Evolutionary conservation across 2,888 invertebrate genomes (phyloP).

Genomic region (Perdita meconis): DNA sequence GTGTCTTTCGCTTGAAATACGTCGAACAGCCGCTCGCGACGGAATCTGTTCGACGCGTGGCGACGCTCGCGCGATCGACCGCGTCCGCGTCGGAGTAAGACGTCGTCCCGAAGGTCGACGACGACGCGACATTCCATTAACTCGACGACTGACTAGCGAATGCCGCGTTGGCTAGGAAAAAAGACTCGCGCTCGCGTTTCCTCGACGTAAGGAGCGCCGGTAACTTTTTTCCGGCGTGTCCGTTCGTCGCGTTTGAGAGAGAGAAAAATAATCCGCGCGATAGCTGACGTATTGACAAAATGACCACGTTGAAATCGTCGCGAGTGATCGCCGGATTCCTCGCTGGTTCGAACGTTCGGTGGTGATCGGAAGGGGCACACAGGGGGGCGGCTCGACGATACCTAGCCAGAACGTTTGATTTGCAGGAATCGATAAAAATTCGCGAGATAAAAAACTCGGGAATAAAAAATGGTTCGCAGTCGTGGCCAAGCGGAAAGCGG

Average conservation of each 20-base stretch:
- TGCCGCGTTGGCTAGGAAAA: background rate
- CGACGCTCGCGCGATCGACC: background rate
- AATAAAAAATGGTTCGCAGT: slow-evolving; percentile 63
- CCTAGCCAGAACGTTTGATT: slow-evolving; percentile 48
- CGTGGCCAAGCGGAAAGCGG: slow-evolving; percentile 59
- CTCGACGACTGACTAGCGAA: background rate
- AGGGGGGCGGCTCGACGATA: slow-evolving; percentile 23
- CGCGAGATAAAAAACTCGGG: slow-evolving; percentile 64
- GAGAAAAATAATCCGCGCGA: background rate
- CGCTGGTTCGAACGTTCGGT: slow-evolving; percentile 22
- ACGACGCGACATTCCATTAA: slow-evolving; percentile 30
- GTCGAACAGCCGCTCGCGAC: background rate
- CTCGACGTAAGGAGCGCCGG: background rate
- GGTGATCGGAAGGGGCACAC: slow-evolving; percentile 24
- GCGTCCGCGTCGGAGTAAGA: background rate
- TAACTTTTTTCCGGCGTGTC: background rate
- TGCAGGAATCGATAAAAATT: slow-evolving; percentile 71
- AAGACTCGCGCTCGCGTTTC: background rate
- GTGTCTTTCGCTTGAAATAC: background rate
- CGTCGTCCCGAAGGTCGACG: slow-evolving; percentile 36
- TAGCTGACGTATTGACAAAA: slow-evolving; percentile 4
- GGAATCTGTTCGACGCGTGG: background rate
- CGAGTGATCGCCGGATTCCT: slow-evolving; percentile 19
- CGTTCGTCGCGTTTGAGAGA: background rate
- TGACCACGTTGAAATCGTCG: slow-evolving; percentile 1